phyloP scores from a whole-genome alignment of 2,888 invertebrate species.

The Galeruca laticollis region DNA sequence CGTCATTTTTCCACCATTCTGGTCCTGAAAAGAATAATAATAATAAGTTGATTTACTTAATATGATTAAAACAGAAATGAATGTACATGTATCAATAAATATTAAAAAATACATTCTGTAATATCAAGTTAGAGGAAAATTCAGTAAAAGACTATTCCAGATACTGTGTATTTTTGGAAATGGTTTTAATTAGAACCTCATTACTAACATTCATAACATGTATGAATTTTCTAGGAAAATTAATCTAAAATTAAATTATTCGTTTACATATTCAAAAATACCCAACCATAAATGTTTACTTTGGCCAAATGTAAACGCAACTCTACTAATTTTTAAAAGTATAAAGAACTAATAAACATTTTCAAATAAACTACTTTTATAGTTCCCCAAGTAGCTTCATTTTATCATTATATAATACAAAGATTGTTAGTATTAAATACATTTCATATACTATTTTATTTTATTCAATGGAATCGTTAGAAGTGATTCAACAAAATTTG shows the following conservation, averaged over 20 bases:
- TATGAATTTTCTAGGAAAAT: slow-evolving; percentile 1
- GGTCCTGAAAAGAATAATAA: slow-evolving; percentile 48
- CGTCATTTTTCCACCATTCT: slow-evolving; percentile 50
- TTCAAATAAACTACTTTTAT: slow-evolving; percentile 13
- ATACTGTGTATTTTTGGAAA: too few species aligned
- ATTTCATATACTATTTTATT: too few species aligned
- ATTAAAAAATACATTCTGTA: too few species aligned
- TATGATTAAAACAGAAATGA: too few species aligned
- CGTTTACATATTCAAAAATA: slow-evolving; percentile 3
- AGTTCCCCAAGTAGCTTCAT: neutral
- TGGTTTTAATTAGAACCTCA: neutral
- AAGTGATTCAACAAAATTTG: too few species aligned
- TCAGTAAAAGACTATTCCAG: too few species aligned
- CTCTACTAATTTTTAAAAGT: slow-evolving; percentile 20
- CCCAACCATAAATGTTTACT: slow-evolving; percentile 23
- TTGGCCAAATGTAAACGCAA: neutral
- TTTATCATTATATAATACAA: neutral
- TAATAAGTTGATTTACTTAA: too few species aligned
- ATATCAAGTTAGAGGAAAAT: too few species aligned
- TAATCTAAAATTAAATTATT: slow-evolving; percentile 7
- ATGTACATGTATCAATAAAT: too few species aligned
- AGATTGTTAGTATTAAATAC: neutral
- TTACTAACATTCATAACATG: neutral
- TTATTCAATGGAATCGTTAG: too few species aligned
- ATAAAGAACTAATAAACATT: slow-evolving; percentile 22